These are phyloP conservation scores for Thamnophis elegans DNA, from an alignment of 2,797 vertebrate species.

Conservation along the genomic window DNA sequence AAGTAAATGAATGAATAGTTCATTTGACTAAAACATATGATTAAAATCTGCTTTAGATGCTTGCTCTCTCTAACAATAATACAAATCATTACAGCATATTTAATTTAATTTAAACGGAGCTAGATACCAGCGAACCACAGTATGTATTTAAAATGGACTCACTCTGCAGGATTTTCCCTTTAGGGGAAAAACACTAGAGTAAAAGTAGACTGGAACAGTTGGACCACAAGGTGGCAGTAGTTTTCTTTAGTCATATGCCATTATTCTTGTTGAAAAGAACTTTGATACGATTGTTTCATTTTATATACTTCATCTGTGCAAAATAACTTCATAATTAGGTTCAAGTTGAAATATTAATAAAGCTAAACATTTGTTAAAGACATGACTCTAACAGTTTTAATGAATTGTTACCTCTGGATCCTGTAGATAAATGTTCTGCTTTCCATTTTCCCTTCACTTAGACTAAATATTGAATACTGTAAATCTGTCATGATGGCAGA, in stretches of 20 bases:
- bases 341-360: not conserved
- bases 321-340: not conserved
- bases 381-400: not conserved
- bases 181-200: not conserved
- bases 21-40: not conserved
- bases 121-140: not conserved
- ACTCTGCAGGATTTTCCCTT: not conserved
- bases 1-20: not conserved
- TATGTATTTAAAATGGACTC: not conserved
- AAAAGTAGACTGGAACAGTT: not conserved
- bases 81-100: not conserved
- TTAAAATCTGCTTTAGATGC: not conserved
- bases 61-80: not conserved
- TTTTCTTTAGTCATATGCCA: not conserved
- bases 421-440: not conserved
- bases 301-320: not conserved
- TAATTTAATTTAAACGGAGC: not conserved
- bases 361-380: not conserved
- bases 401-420: not conserved
- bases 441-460: not conserved
- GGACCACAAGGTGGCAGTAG: constrained; percentile 57
- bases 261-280: not conserved
- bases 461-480: not conserved
- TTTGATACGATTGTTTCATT: not conserved
- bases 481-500: not conserved